Conservation (phyloP, 2,888 invertebrate species). For the Gnatocerus cornutus region DNA sequence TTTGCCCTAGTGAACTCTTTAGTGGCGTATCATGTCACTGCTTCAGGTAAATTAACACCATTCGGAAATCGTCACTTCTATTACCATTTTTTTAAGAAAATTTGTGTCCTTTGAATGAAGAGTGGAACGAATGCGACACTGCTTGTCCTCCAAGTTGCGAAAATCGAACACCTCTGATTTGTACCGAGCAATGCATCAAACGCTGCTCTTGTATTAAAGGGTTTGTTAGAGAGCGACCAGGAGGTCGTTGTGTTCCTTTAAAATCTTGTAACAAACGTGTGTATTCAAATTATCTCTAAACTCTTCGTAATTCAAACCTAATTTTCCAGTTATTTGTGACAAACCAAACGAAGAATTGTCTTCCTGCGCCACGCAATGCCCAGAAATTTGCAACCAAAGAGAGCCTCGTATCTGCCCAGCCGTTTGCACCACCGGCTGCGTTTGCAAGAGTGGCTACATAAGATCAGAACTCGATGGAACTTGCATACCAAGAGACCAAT, state of each 20-base stretch:
- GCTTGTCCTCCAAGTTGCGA: slow-evolving; percentile 9
- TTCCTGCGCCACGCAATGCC: not conserved
- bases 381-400: not conserved
- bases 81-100: too few species aligned
- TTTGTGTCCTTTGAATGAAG: slow-evolving; percentile 7
- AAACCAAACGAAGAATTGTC: not conserved
- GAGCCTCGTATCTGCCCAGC: not conserved
- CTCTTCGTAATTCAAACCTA: not conserved
- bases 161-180: not conserved
- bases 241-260: not conserved
- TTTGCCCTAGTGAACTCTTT: too few species aligned
- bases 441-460: slow-evolving; percentile 1
- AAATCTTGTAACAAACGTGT: not conserved
- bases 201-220: slow-evolving; percentile 12
- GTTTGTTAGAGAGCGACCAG: not conserved
- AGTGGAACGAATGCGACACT: not conserved
- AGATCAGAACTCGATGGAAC: not conserved
- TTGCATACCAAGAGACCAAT: not conserved
- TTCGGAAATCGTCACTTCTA: too few species aligned
- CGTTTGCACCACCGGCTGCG: slow-evolving; percentile 19
- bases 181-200: not conserved
- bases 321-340: not conserved
- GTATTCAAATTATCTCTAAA: not conserved
- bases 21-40: too few species aligned
- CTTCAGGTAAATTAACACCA: too few species aligned